Evolutionary conservation across 2,797 vertebrate species (phyloP).

Genomic region (Lophius americanus): DNA sequence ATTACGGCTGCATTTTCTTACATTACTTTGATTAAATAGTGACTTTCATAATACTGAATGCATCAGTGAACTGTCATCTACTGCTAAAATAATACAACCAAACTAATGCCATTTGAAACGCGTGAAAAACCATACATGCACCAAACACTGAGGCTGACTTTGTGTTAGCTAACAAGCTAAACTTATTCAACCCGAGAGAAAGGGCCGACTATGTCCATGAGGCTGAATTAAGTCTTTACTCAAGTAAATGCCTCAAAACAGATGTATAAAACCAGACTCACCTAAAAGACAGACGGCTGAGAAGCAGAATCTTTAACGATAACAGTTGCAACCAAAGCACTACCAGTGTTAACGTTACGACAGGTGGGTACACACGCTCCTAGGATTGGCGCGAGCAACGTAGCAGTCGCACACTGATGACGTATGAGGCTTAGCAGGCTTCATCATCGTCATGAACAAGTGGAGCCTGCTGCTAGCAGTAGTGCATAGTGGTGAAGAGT

Average conservation of each 20-base stretch:
- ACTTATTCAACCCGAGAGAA: conserved; percentile 42
- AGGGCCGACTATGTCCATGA: conserved; percentile 14
- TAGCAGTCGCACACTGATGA: conserved; percentile 68
- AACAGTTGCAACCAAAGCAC: conserved; percentile 31
- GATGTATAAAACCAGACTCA: conserved; percentile 46
- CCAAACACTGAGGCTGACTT: conserved; percentile 60
- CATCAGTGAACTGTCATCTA: neutral
- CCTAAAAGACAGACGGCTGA: conserved; percentile 37
- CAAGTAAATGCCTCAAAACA: too few relatives aligned
- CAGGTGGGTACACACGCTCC: conserved; percentile 68
- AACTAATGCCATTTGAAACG: neutral
- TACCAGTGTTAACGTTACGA: conserved; percentile 39
- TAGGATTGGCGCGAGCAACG: conserved; percentile 67
- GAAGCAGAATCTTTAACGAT: conserved; percentile 14
- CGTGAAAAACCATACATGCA: neutral
- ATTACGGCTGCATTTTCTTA: neutral
- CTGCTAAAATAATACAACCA: neutral
- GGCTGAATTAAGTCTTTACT: neutral
- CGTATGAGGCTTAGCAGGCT: neutral
- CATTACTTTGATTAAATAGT: neutral
- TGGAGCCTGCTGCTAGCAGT: neutral
- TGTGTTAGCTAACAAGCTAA: conserved; percentile 60
- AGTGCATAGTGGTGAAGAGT: too few relatives aligned
- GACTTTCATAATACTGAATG: neutral
- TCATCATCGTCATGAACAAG: conserved; percentile 18